phyloP scores from a whole-genome alignment of 2,888 invertebrate species.

The Agriopis leucophaearia region DNA sequence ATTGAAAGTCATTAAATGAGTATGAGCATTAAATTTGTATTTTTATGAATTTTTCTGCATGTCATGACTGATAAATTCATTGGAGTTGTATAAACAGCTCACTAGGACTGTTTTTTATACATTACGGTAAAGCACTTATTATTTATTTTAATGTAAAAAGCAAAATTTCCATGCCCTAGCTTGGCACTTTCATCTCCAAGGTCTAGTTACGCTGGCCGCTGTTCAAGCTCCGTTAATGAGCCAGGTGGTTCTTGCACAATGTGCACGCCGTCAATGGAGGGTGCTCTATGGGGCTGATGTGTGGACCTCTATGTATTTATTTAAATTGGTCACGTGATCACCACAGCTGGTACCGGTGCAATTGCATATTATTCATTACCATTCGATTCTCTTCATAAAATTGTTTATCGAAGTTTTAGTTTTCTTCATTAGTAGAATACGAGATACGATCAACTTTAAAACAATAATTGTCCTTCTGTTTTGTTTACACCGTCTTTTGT shows the following conservation, averaged over 20 bases:
- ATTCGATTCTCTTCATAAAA: background rate
- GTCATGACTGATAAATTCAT: no score
- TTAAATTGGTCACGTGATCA: constrained; percentile 45
- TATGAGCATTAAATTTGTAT: no score
- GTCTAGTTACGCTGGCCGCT: constrained; percentile 54
- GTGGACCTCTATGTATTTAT: constrained; percentile 50
- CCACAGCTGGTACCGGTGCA: constrained; percentile 24
- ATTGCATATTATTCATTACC: constrained; percentile 7
- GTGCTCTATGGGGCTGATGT: constrained; percentile 58
- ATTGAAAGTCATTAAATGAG: no score
- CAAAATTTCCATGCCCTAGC: background rate
- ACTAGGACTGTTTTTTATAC: no score
- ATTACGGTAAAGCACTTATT: no score
- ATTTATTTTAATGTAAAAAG: background rate
- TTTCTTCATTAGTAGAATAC: background rate
- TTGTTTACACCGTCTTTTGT: constrained; percentile 3
- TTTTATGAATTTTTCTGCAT: no score
- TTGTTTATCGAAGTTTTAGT: background rate
- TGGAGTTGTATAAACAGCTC: no score
- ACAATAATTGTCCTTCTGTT: no score
- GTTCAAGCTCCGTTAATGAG: constrained; percentile 71
- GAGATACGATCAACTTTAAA: background rate
- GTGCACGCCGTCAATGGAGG: constrained; percentile 73
- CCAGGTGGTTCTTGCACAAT: constrained; percentile 80
- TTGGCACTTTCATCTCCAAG: constrained; percentile 33